phyloP scores from a whole-genome alignment of 2,797 vertebrate genomes.

The Alca torda region DNA sequence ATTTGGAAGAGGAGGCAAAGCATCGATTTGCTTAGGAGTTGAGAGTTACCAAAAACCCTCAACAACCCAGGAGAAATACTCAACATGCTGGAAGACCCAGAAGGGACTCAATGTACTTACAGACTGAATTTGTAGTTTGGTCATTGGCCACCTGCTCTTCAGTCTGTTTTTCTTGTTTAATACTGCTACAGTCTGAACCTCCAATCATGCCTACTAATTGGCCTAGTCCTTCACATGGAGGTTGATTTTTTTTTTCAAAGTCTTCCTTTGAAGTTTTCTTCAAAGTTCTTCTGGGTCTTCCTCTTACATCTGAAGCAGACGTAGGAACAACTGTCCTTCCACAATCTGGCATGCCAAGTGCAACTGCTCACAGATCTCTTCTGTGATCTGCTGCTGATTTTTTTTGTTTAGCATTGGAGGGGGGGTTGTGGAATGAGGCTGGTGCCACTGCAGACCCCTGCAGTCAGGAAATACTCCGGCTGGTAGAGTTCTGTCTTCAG shows the following conservation, averaged over 20 bases:
- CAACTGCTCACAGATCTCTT: background rate
- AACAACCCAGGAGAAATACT: background rate
- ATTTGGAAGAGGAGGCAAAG: background rate
- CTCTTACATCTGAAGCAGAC: background rate
- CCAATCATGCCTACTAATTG: background rate
- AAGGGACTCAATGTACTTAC: background rate
- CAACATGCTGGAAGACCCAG: background rate
- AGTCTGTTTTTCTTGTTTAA: background rate
- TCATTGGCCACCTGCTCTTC: background rate
- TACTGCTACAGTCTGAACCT: background rate
- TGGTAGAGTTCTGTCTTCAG: background rate
- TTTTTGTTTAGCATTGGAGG: background rate
- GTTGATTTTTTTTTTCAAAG: background rate
- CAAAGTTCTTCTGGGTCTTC: background rate
- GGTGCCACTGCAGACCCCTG: background rate
- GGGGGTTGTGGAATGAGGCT: background rate
- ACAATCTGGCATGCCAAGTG: rapidly evolving
- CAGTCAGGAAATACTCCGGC: background rate
- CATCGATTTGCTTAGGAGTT: background rate
- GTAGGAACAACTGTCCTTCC: background rate
- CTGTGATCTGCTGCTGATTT: background rate
- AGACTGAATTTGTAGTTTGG: background rate
- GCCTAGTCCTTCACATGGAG: background rate
- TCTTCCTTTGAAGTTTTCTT: too few relatives aligned
- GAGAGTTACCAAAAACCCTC: background rate